Base-by-base conservation (phyloP, 2,113 vertebrate species). In the Hirundichthys speculiger region DNA sequence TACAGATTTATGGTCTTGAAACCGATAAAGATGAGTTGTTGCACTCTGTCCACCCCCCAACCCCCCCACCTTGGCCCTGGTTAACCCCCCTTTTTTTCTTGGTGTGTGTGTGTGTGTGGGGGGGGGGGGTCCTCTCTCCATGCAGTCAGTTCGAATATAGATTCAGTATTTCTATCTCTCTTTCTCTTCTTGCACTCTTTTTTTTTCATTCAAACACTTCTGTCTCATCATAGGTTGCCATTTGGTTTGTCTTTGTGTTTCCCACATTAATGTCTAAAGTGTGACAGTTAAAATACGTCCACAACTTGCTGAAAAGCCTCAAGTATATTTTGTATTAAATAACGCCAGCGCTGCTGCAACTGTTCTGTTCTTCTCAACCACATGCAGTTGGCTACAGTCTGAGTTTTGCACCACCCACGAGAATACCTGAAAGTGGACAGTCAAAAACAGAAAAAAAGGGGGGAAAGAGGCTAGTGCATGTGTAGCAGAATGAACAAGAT, bases 331-430 rank as follows among this genome's bases (percentile, higher is more conserved):
- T 67, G 81, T 85, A 85, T 79, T 87, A 88, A 90, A 88, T 86
- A 88, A 75, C 41, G 46, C 67, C 80, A 75, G 77, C 63, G 76
- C 69, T 69, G 80, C 76, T 82, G 80, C 86, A 89, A 79, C 87
- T 89, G 86, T 83, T 88, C 84, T 79, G 88, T 73, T 82, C 78
- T 75, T 89, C 81, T 75, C 83, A 82, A 84, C 73, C 81, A 85
- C 86, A 87, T 70, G 84, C 81, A 77, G 55, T 80, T 53, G 54
- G 73, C 73, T 77, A 24, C 79, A 77, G 69, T 38, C 60, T 51
- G 69, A 67, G 68, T 71, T 81, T 61, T 76, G 63, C 64, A 70
- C 62, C 57, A 15, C 27, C 49, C 66, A 50, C 54, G 40, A 7
- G 24, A 79, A 53, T 41, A 50, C 45, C 63, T 66, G 50, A 70